Conservation (phyloP, 37 sponge, comb jelly and placozoan species). For the Geodia barretti region DNA sequence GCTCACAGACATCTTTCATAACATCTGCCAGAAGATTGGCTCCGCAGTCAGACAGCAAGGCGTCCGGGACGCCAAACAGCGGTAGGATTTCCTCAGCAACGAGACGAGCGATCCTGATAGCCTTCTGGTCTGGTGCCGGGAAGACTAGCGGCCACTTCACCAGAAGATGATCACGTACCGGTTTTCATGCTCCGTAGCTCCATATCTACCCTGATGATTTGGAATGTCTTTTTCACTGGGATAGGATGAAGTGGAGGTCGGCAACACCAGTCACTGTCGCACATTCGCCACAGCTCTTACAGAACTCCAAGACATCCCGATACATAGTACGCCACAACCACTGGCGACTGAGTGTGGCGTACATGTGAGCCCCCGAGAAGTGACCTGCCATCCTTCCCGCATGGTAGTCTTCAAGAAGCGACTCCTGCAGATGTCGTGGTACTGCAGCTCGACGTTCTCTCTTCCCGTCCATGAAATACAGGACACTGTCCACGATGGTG, state of each 20-base stretch:
- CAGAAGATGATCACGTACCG: slow-evolving; percentile 41
- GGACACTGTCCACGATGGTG: slow-evolving; percentile 21
- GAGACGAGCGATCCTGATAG: slow-evolving; percentile 24
- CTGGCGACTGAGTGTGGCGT: not conserved
- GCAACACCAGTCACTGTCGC: not conserved
- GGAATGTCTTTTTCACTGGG: slow-evolving; percentile 41
- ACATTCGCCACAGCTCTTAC: too few relatives aligned
- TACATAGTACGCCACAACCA: slow-evolving; percentile 67
- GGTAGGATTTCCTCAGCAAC: slow-evolving; percentile 30
- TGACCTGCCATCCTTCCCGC: slow-evolving; percentile 46
- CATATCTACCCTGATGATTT: slow-evolving; percentile 50
- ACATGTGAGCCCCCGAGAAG: slow-evolving; percentile 48
- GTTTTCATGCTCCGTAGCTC: slow-evolving; percentile 35
- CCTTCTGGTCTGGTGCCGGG: slow-evolving; percentile 51
- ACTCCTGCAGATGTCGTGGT: slow-evolving; percentile 22
- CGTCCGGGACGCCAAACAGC: slow-evolving; percentile 34
- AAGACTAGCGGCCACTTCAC: slow-evolving; percentile 57
- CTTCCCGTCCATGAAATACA: slow-evolving; percentile 37
- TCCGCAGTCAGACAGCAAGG: slow-evolving; percentile 32
- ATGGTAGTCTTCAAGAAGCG: slow-evolving; percentile 35
- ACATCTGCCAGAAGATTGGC: slow-evolving; percentile 25
- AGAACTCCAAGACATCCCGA: slow-evolving; percentile 14
- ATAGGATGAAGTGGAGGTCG: slow-evolving; percentile 59
- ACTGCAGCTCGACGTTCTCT: slow-evolving; percentile 37
- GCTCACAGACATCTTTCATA: slow-evolving; percentile 38